Evolutionary conservation across 2,888 invertebrate genomes (phyloP), one percentile per base, ranked within the genome.

Genomic region (Synanthedon vespiformis): DNA sequence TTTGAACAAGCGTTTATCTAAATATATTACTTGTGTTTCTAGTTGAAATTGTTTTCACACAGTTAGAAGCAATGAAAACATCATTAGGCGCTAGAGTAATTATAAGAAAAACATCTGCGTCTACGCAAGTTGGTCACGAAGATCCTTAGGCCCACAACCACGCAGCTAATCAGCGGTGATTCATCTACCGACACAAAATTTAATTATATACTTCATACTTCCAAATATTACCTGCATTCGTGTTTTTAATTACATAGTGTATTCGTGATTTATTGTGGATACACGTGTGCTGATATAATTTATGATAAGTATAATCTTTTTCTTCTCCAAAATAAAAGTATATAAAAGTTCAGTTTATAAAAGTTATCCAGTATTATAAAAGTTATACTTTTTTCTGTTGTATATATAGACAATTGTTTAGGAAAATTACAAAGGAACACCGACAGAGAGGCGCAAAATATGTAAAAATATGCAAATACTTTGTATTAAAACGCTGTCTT

Each of bases 121-220:
- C 71, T 66, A 56, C 22, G 50, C 70, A 63, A 68, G 68, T 71
- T 34, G 68, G 70, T 74, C 77, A 73, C 71, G 74, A 70, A 67
- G 65, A 70, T 72, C 70, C 64, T 64, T 63, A 61, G 62, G 61
- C 65, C 61, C 59, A 22, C 18, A 70, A 64, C 64, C 67, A 64
- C 71, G 61, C 70, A 70, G 71, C 77, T 80, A 84, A 85, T 83
- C 82, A 82, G 77, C 78, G 74, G 77, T 78, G 81, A 84, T 85
- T 81, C 85, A 82, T 85, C 83, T 83, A 77, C 80, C 70, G 72
- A 80, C 81, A 84, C 65, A 68, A 77, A 77, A 83, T 82, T 81
- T 87, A 87, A 87, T 87, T 84, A 86, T 80, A 86, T 64, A 75
- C 73, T 71, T 54, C 55, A 61, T 73, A 71, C 70, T 75, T 73